These are phyloP conservation scores for Gadopsis marmoratus DNA, from an alignment of 2,797 vertebrate genomes.

Conservation along the genomic window DNA sequence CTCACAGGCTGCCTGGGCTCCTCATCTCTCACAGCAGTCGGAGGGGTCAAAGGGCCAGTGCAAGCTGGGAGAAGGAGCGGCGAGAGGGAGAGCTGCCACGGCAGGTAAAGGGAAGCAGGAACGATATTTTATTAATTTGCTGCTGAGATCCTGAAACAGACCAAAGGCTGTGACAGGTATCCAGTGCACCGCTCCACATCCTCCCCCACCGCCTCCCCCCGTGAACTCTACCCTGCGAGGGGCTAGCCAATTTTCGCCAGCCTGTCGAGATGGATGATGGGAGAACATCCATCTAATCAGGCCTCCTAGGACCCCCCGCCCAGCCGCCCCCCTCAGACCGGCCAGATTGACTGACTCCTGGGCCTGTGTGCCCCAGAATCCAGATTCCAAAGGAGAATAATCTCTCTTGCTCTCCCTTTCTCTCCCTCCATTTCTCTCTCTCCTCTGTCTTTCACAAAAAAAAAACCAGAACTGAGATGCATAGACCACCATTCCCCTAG, in stretches of 20 bases:
- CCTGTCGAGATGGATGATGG: conserved; percentile 89
- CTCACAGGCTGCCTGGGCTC: conserved; percentile 78
- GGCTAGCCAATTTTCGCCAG: conserved; percentile 87
- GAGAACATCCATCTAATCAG: conserved; percentile 88
- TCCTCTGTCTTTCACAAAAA: conserved; percentile 65
- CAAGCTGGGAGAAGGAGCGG: conserved; percentile 79
- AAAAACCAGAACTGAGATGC: conserved; percentile 66
- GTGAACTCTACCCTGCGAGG: conserved; percentile 87
- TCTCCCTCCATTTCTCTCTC: conserved; percentile 51
- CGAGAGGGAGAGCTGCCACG: conserved; percentile 78
- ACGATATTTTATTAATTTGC: conserved; percentile 89
- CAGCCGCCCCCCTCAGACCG: conserved; percentile 74
- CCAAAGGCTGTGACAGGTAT: conserved; percentile 88
- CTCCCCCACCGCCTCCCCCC: conserved; percentile 73
- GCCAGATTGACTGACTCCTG: conserved; percentile 87
- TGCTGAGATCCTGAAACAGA: conserved; percentile 86
- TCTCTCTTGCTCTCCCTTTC: conserved; percentile 74
- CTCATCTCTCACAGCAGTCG: conserved; percentile 83
- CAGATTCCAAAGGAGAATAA: conserved; percentile 84
- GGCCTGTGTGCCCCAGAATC: conserved; percentile 84
- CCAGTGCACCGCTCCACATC: conserved; percentile 72
- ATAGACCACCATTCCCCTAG: conserved; percentile 71
- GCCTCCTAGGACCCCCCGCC: conserved; percentile 86
- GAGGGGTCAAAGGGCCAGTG: conserved; percentile 83
- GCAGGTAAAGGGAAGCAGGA: conserved; percentile 85